Evolutionary conservation across 2,888 invertebrate genomes (phyloP), one percentile per base, ranked within the genome.

Genomic region (Lochmaea crataegi): DNA sequence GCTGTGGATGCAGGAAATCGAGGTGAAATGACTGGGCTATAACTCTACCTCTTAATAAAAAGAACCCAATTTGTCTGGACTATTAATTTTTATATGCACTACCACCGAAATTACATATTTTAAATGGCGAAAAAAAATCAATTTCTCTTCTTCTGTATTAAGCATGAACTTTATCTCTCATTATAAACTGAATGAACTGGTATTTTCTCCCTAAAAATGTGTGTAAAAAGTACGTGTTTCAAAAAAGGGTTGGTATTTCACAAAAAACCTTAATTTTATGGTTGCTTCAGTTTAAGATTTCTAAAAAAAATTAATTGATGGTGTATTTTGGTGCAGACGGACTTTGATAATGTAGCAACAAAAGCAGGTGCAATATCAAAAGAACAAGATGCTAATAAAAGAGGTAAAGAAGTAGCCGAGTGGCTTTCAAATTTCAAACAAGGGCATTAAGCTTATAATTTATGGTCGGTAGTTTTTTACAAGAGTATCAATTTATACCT

Each of bases 401-500:
- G 60, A 60, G 26, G 38, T n/a, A n/a, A 60, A 60, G 38, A 60
- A 38, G 32, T 38, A 60, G 60, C 60, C 38, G 32, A 38, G 9
- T 60, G 38, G 32, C n/a, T 38, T 60, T 60, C 38, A 60, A 38
- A 60, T 60, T 60, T 60, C 32, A 60, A 60, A 60, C 60, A 60
- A 60, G 60, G 60, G 60, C 60, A 60, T 60, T 60, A 60, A 14
- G 38, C 4, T 38, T 10, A 38, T 60, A 38, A 60, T 60, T 60
- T 60, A 60, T 60, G 26, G 60, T 38, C 38, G 60, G 26, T 60
- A 38, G 32, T 38, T 60, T 60, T 60, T 60, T n/a, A 16, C 2
- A 60, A 60, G 60, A 60, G 60, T 60, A 60, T 60, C 60, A 60
- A 60, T 60, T 60, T 60, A 38, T 60, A 60, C 38, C 60, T 60